A percentile compares a stretch with the other conserved stretches of the same genome.
phyloP scores from a whole-genome alignment of 2,113 vertebrate species.

The Merops nubicus region DNA sequence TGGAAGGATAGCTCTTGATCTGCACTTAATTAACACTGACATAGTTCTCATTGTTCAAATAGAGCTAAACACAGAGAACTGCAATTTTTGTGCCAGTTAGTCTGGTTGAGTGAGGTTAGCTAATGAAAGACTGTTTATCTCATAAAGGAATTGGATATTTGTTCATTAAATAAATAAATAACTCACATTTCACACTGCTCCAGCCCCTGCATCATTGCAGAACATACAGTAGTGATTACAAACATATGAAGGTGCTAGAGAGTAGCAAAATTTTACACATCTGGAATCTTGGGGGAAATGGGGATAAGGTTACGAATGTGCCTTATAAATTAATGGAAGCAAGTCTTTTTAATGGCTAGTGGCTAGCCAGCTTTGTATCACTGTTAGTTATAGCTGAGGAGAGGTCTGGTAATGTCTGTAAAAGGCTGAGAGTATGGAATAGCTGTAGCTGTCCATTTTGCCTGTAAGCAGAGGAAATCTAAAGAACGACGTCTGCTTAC shows the following conservation, averaged over 20 bases:
- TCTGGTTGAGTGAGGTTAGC: slow-evolving; percentile 9
- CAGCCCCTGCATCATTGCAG: background rate
- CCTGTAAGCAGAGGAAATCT: background rate
- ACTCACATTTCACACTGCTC: background rate
- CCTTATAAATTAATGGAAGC: background rate
- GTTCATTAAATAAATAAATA: background rate
- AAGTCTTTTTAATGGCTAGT: background rate
- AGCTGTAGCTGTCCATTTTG: background rate
- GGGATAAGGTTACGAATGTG: background rate
- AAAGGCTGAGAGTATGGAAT: background rate
- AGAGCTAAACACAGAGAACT: background rate
- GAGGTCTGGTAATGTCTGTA: background rate
- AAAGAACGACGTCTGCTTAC: background rate
- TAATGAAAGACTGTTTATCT: slow-evolving; percentile 24
- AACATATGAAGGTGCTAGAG: background rate
- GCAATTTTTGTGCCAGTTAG: slow-evolving; percentile 50
- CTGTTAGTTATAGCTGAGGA: background rate
- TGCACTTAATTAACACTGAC: slow-evolving; percentile 39
- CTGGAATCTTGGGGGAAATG: background rate
- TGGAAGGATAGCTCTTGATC: background rate
- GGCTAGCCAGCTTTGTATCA: background rate
- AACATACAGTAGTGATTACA: background rate
- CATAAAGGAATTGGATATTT: background rate
- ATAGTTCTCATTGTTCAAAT: slow-evolving; percentile 16
- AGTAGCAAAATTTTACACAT: background rate